A percentile compares a stretch with the other conserved stretches of the same genome.
Evolutionary conservation across 2,888 invertebrate species (phyloP).

Genomic region (Isotomurus palustris): DNA sequence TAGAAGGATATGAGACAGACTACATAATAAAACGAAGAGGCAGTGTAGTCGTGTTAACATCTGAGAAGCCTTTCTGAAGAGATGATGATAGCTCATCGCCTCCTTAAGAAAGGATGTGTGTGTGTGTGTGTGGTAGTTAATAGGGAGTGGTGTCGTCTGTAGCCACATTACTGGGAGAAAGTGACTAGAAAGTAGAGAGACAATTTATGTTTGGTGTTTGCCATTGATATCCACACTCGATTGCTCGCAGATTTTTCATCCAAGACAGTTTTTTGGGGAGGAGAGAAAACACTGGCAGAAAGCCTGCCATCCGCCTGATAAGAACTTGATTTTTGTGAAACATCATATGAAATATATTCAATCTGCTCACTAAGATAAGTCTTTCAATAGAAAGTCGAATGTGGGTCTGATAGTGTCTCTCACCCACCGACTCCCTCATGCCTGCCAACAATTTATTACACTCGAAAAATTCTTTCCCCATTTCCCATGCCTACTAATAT

Average conservation of each 20-base stretch:
- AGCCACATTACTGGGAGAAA: background rate
- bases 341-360: slow-evolving; percentile 47
- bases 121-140: background rate
- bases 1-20: background rate
- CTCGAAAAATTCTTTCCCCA: slow-evolving; percentile 42
- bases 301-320: slow-evolving; percentile 46
- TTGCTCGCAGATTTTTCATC: slow-evolving; percentile 47
- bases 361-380: slow-evolving; percentile 46
- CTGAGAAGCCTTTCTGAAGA: background rate
- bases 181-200: slow-evolving; percentile 35
- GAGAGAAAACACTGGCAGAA: slow-evolving; percentile 46
- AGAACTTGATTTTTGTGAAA: slow-evolving; percentile 46
- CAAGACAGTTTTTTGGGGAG: slow-evolving; percentile 45
- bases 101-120: background rate
- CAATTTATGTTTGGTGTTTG: slow-evolving; percentile 47
- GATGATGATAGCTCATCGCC: too few species aligned
- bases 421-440: slow-evolving; percentile 36
- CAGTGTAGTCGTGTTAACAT: background rate
- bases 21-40: background rate
- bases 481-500: slow-evolving; percentile 16
- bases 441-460: slow-evolving; percentile 46
- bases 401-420: slow-evolving; percentile 44
- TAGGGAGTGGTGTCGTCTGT: background rate
- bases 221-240: slow-evolving; percentile 47
- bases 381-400: slow-evolving; percentile 45